These are phyloP conservation scores for Mythimna loreyi DNA, from an alignment of 2,888 invertebrate genomes.

Conservation along the genomic window DNA sequence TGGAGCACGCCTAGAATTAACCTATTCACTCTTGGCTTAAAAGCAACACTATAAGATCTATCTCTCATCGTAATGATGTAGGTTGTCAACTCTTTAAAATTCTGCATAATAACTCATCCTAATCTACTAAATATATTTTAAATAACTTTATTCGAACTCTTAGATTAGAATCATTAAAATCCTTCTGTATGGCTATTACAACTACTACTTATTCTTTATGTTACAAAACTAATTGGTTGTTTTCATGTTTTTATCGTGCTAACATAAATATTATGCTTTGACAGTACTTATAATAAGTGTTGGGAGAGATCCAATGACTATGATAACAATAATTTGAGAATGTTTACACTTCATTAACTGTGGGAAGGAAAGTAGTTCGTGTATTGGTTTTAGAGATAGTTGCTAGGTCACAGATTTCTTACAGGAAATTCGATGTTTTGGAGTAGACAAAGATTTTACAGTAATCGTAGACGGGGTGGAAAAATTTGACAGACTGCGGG, in stretches of 20 bases:
- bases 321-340: constrained; percentile 31
- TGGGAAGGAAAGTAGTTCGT: neutral
- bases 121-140: neutral
- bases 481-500: no score
- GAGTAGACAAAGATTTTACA: neutral
- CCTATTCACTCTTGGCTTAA: no score
- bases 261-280: constrained; percentile 49
- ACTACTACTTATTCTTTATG: constrained; percentile 23
- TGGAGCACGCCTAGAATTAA: no score
- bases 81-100: neutral
- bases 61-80: neutral
- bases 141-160: neutral
- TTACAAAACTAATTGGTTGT: constrained; percentile 22
- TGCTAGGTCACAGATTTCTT: no score
- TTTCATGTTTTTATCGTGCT: constrained; percentile 10
- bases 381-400: neutral
- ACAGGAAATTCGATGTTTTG: neutral
- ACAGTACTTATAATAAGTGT: constrained; percentile 4
- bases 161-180: neutral
- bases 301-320: constrained; percentile 21
- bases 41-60: neutral
- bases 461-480: neutral
- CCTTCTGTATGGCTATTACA: constrained; percentile 22
- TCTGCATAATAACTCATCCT: neutral
- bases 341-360: constrained; percentile 19